Percentiles rank a stretch among this genome's conserved stretches.
Evolutionary conservation across 2,797 vertebrate genomes (phyloP).

Genomic region (Lophius americanus): DNA sequence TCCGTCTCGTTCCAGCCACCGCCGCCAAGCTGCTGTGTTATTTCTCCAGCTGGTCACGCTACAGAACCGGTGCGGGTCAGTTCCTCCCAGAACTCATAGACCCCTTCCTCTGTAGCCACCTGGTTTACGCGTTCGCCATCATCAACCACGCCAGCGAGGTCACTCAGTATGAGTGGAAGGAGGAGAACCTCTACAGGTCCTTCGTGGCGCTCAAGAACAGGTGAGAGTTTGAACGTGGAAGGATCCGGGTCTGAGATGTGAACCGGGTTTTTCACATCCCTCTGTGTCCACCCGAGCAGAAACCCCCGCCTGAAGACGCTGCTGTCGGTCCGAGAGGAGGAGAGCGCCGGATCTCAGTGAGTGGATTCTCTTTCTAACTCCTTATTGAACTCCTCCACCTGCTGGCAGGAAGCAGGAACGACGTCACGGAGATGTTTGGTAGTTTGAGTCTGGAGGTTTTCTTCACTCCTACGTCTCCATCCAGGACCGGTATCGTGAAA

Average conservation of each 20-base stretch:
- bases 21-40: constrained; percentile 83
- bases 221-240: constrained; percentile 27
- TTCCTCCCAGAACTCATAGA: constrained; percentile 75
- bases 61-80: constrained; percentile 66
- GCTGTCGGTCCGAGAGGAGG: constrained; percentile 82
- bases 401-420: constrained; percentile 2
- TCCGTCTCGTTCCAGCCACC: constrained; percentile 58
- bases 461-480: background rate
- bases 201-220: constrained; percentile 77
- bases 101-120: constrained; percentile 83
- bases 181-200: constrained; percentile 70
- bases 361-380: constrained; percentile 5
- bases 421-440: background rate
- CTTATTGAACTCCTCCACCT: constrained; percentile 15
- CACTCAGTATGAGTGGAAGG: constrained; percentile 66
- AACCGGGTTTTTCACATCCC: background rate
- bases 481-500: too few species aligned
- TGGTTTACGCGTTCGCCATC: constrained; percentile 81
- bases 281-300: constrained; percentile 48
- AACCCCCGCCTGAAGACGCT: constrained; percentile 81
- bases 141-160: constrained; percentile 73
- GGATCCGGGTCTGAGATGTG: too few species aligned
- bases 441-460: background rate
- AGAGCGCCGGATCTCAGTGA: constrained; percentile 67
- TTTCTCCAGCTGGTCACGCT: constrained; percentile 82